Base-by-base conservation (phyloP, 1,140 invertebrate species). In the Aporrectodea caliginosa region DNA sequence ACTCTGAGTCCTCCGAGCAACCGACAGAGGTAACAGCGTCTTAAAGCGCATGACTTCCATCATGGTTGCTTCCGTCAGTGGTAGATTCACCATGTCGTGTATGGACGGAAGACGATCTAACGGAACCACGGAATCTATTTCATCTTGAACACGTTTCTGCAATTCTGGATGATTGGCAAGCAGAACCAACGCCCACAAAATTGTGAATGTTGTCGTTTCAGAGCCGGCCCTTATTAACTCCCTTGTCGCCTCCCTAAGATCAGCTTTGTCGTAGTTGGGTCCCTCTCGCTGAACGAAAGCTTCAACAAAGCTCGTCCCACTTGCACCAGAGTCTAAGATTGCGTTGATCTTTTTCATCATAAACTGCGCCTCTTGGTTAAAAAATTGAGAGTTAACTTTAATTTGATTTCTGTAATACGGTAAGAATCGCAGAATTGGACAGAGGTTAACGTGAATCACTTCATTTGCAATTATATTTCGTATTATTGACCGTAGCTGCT, bases 161-260 rank as follows among this genome's bases (percentile, higher is more conserved):
- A 87, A 81, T 16, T 86, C 81, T 14, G 85, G 87, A 91, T 86
- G 81, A 14, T 78, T 77, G 0, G 84, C 83, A 71, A 87, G 80
- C n/a, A 83, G 82, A 2, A 89, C 79, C 34, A 88, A 33, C 0
- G 82, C 77, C 88, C 88, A 89, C 16, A 79, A 80, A 1, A 89
- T 74, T 1, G 87, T 85, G 1, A 86, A 85, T 0, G 84, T 69
- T 0, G 86, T 86, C 0, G 88, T 89, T 34, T 87, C 87, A 6
- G 82, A 85, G 32, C 87, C 87, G 2, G 85, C 87, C 16, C 81
- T 81, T 35, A 87, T 84, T 14, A 89, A 76, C 14, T 84, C 82
- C 1, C 82, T 78, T 1, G 78, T 80, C 31, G 82, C 82, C 35
- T 80, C 80, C 16, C 74, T 73, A 27, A 86, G 34, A 68, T 84